Conservation (phyloP, 2,888 invertebrate genomes). For the Sympetrum striolatum region DNA sequence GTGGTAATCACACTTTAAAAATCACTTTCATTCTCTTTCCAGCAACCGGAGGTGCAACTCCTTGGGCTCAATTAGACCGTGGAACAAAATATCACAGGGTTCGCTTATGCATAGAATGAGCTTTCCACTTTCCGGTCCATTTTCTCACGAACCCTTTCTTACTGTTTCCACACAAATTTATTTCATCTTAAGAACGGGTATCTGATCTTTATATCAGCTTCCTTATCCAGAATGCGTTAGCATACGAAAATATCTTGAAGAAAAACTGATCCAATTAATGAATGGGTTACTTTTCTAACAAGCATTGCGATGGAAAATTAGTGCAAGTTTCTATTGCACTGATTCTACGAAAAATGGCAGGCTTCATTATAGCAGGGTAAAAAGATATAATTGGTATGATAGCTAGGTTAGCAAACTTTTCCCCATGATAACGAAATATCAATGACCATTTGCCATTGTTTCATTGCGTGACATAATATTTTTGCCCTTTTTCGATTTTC, state of each 20-base stretch:
- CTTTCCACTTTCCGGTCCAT: background rate
- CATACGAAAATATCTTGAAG: background rate
- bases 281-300: no score
- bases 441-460: no score
- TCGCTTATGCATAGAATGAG: background rate
- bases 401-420: no score
- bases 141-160: background rate
- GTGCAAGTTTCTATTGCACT: no score
- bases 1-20: background rate
- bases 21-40: background rate
- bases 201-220: background rate
- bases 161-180: background rate
- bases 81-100: background rate
- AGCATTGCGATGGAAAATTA: no score
- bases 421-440: no score
- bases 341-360: no score
- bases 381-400: no score
- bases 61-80: background rate
- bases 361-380: no score
- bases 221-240: background rate
- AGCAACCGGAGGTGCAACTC: background rate
- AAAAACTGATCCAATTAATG: no score
- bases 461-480: no score
- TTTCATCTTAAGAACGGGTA: background rate
- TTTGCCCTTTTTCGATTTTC: no score